Evolutionary conservation across 2,113 vertebrate species (phyloP).

Genomic region (Neomonachus schauinslandi): DNA sequence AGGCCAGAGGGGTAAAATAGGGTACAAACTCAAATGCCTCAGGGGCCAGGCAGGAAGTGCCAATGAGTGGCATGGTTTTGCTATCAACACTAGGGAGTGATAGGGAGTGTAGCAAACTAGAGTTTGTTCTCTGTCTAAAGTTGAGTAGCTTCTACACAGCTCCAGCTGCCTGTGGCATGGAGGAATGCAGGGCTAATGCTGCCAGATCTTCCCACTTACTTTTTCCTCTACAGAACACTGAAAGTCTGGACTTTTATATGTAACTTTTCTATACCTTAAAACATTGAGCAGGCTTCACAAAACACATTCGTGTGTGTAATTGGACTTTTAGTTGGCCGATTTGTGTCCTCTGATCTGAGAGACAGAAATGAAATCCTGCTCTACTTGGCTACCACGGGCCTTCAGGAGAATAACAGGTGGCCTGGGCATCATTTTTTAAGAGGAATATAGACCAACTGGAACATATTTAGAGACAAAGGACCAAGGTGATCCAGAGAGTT

Average conservation of each 20-base stretch:
- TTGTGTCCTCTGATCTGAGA: background rate
- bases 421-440: background rate
- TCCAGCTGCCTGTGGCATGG: background rate
- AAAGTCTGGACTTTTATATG: background rate
- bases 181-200: background rate
- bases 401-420: background rate
- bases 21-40: background rate
- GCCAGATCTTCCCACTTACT: background rate
- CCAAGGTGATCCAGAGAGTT: rapidly evolving
- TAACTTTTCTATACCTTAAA: background rate
- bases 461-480: background rate
- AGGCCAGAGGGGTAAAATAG: background rate
- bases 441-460: background rate
- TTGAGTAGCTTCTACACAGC: background rate
- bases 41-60: background rate
- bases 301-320: background rate
- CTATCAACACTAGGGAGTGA: background rate
- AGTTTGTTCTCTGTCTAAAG: no score
- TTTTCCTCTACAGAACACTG: background rate
- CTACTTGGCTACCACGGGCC: rapidly evolving
- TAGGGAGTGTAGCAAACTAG: background rate
- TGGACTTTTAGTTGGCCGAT: background rate
- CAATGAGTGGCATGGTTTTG: background rate
- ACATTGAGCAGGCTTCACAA: background rate
- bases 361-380: background rate